Base-by-base conservation (phyloP, 2,113 vertebrate species). In the Polypterus senegalus region DNA sequence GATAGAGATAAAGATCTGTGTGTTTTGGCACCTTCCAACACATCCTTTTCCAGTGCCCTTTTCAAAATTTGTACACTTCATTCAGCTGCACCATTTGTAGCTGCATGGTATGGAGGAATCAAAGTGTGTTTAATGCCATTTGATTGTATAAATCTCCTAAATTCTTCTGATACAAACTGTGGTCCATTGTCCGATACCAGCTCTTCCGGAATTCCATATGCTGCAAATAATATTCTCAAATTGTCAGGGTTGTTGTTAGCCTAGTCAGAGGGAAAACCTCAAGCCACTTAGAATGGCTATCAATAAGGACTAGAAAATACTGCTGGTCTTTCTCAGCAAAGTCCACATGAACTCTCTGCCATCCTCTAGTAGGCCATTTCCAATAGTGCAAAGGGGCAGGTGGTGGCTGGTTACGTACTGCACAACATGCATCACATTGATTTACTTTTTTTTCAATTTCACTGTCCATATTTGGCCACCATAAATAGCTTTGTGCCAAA, bases 81-180 rank as follows among this genome's bases (percentile, higher is more conserved):
- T 11, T 60, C 3, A 11, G 3, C 47, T 6, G 60, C 60, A 0
- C 48, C 59, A 27, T 49, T 61, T 48, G 6, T 49, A 9, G 5
- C 48, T 6, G 27, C 3, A 43, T 57, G 55, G 27, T 57, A 57
- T 6, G 27, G 10, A 11, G 60, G 60, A 61, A 61, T 49, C n/a
- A 49, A 27, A 9, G 5, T 61, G 8, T 61, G 47, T 61, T 48
- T 27, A 11, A 49, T 61, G 49, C 48, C n/a, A 27, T 61, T 61
- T 27, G 27, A 27, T 27, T 27, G 27, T 27, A 27, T 27, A 27
- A 27, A 27, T 27, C 27, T 27, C 27, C 27, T 27, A 2, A 27
- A 27, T 27, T 27, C 27, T 27, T 27, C 27, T 27, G 27, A 27
- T 2, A 27, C 27, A 27, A 27, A 27, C 27, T 27, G 27, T 27